Evolutionary conservation across 2,888 invertebrate species (phyloP), one percentile per base, ranked within the genome.

Genomic region (Apodemia duryi): DNA sequence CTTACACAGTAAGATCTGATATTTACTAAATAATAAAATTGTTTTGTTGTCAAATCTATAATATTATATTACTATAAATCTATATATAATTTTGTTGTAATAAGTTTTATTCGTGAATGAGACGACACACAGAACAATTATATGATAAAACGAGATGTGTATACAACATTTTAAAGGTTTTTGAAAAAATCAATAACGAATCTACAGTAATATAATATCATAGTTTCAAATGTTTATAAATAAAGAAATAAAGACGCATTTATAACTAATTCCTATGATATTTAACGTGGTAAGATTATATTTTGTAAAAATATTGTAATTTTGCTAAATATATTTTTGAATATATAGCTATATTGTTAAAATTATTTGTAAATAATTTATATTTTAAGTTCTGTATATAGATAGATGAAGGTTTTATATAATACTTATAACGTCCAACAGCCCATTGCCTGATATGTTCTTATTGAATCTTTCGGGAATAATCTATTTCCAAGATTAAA

Each of bases 251-350:
- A 29, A 57, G 29, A 29, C 57, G 57, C 57, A 57, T 57, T 57
- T 57, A 57, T 57, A 57, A 57, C 46, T 46, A 57, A 57, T 29
- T 57, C 57, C 57, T 57, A 11, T 32, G 11, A 57, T 29, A 32
- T 57, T 28, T 57, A 29, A 11, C 32, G 32, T 32, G 57, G 4
- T 57, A 32, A 46, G 4, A 5, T 13, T 46, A 46, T 46, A 46
- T 2, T 46, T 13, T 46, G 5, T 46, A 43, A 46, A 46, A 11
- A 41, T 29, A 35, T 29, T 52, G 13, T 51, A 35, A 13, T 21
- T 63, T 6, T 28, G 7, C 7, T 51, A 51, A 32, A 63, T 54
- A 32, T 57, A 57, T 57, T 32, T 54, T 54, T 52, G 32, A 29
- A 57, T 57, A 32, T 57, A 29, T 29, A 11, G 13, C 13, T 57